phyloP scores from a whole-genome alignment of 2,888 invertebrate genomes.

The Anthoptus insignis region DNA sequence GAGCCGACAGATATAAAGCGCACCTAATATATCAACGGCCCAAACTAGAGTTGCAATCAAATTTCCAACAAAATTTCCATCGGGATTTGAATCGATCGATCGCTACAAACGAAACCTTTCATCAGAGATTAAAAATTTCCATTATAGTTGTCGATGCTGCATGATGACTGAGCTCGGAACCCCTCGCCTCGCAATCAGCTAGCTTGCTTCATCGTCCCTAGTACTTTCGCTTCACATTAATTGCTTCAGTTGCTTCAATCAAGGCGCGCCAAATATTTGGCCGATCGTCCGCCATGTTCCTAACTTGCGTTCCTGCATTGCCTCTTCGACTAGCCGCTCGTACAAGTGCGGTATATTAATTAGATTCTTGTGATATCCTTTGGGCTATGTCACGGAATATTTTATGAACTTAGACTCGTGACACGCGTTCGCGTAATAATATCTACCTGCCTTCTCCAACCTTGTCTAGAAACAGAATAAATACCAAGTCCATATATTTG shows the following conservation, averaged over 20 bases:
- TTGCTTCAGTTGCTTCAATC: constrained; percentile 25
- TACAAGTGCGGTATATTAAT: not conserved
- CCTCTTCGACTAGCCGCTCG: not conserved
- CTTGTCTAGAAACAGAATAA: too few relatives aligned
- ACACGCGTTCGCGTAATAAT: too few relatives aligned
- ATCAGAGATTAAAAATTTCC: constrained; percentile 5
- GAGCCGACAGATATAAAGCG: too few relatives aligned
- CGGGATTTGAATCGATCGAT: not conserved
- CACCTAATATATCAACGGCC: too few relatives aligned
- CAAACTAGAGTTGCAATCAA: constrained; percentile 2
- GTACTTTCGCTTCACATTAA: constrained; percentile 13
- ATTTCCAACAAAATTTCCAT: constrained; percentile 2
- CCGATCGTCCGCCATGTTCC: constrained; percentile 5
- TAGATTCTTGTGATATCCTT: not conserved
- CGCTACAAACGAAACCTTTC: not conserved
- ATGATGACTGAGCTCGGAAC: too few relatives aligned
- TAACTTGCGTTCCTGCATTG: not conserved
- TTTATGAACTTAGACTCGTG: too few relatives aligned
- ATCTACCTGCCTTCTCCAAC: too few relatives aligned
- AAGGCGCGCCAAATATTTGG: constrained; percentile 26
- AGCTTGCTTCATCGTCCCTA: not conserved
- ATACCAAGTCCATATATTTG: too few relatives aligned
- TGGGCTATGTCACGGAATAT: too few relatives aligned
- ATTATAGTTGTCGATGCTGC: constrained; percentile 3
- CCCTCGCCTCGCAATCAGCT: constrained; percentile 4